These are phyloP conservation scores for Scylla paramamosain DNA, from an alignment of 1,140 invertebrate species.

Conservation along the genomic window DNA sequence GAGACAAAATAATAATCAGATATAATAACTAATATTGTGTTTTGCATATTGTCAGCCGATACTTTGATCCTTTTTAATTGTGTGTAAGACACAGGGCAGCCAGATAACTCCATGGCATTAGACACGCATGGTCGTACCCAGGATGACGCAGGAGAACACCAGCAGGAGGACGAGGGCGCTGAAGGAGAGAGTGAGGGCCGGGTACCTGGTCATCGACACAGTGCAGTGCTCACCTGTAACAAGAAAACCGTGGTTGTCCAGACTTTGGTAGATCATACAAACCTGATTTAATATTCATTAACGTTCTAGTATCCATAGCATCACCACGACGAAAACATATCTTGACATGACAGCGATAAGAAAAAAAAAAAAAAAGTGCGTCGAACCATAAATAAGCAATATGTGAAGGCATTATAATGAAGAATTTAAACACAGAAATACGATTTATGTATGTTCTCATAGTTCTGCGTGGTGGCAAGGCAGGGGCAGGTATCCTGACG, in stretches of 20 bases:
- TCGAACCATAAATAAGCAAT: too few relatives aligned
- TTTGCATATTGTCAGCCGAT: not conserved
- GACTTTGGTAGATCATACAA: not conserved
- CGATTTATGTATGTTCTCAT: too few relatives aligned
- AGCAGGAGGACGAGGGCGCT: conserved; percentile 36
- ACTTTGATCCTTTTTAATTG: not conserved
- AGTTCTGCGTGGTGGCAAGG: too few relatives aligned
- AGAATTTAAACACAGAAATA: too few relatives aligned
- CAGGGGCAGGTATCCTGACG: not conserved
- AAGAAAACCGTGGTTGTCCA: not conserved
- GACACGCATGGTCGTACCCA: not conserved
- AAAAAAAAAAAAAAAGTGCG: too few relatives aligned
- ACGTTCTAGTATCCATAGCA: too few relatives aligned
- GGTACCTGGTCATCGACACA: not conserved
- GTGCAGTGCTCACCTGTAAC: conserved; percentile 51
- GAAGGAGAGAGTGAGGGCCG: conserved; percentile 56
- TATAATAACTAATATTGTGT: not conserved
- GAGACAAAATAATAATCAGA: not conserved
- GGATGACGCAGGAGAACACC: conserved; percentile 26
- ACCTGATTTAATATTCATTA: not conserved
- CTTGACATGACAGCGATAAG: too few relatives aligned
- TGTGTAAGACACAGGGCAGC: not conserved
- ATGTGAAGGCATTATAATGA: too few relatives aligned
- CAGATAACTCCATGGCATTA: too few relatives aligned
- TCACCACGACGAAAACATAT: too few relatives aligned